A percentile compares a stretch with the other conserved stretches of the same genome.
These are phyloP conservation scores for Helicoverpa assulta DNA, from an alignment of 2,888 invertebrate species.

Conservation along the genomic window DNA sequence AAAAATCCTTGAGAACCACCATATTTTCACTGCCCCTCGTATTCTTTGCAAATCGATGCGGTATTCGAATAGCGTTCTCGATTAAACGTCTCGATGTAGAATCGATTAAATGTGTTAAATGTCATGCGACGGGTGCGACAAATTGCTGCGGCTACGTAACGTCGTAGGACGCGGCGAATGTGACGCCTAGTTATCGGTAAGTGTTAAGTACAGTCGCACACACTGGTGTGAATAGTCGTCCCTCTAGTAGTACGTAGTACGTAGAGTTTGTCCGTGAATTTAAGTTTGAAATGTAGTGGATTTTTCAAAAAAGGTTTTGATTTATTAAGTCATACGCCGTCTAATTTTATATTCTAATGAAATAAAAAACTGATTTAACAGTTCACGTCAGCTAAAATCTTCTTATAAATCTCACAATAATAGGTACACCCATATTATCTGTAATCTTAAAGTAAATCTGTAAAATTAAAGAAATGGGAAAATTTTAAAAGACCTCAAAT, in stretches of 20 bases:
- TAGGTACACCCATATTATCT: too few species aligned
- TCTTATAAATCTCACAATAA: too few species aligned
- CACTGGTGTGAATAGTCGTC: not conserved
- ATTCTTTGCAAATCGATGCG: constrained; percentile 47
- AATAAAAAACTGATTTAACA: too few species aligned
- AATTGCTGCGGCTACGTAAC: constrained; percentile 44
- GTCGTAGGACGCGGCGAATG: constrained; percentile 45
- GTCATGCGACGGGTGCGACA: constrained; percentile 54
- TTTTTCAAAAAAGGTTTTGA: not conserved
- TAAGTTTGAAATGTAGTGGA: not conserved
- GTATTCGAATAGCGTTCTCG: constrained; percentile 43
- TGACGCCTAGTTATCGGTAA: constrained; percentile 51
- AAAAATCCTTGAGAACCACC: constrained; percentile 30
- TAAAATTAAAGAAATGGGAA: too few species aligned
- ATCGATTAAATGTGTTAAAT: constrained; percentile 61
- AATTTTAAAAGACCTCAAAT: too few species aligned
- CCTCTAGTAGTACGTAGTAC: too few species aligned
- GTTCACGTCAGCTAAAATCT: too few species aligned
- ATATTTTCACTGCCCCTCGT: constrained; percentile 35
- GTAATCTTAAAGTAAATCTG: too few species aligned
- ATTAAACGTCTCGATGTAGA: constrained; percentile 43
- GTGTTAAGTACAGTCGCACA: constrained; percentile 56
- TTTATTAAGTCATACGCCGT: too few species aligned
- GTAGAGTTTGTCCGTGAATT: not conserved
- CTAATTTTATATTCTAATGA: too few species aligned